These are phyloP conservation scores for Balaenoptera acutorostrata DNA, from an alignment of 2,113 vertebrate species.

Conservation along the genomic window DNA sequence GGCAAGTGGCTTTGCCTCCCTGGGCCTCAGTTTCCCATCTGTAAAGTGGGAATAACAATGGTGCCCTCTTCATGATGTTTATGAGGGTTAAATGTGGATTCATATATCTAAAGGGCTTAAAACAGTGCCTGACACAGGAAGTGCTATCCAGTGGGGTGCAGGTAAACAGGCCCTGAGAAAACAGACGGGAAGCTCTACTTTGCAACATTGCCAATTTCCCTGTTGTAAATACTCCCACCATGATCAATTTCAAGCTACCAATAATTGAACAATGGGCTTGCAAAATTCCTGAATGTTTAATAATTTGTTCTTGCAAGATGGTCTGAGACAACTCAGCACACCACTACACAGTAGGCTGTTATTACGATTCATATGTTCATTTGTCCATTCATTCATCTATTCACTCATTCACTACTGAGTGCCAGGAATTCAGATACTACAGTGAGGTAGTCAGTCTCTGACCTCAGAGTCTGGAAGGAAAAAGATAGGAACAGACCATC, in stretches of 20 bases:
- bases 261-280: neutral
- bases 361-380: rapidly evolving
- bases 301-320: neutral
- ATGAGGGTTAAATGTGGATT: neutral
- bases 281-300: neutral
- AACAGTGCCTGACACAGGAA: neutral
- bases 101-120: neutral
- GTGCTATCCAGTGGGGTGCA: rapidly evolving
- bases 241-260: neutral
- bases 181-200: no score
- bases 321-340: neutral
- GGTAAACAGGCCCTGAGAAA: neutral
- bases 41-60: neutral
- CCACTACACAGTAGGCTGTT: neutral
- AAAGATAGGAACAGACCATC: neutral
- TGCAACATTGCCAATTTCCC: neutral
- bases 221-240: neutral
- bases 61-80: neutral
- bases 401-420: neutral
- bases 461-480: neutral
- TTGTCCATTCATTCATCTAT: no score
- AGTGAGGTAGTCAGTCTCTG: neutral
- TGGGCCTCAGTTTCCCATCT: conserved; percentile 13
- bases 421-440: neutral
- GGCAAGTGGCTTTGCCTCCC: neutral